Evolutionary conservation across 1,140 invertebrate species (phyloP), one percentile per base, ranked within the genome.

Genomic region (Tribolium castaneum): DNA sequence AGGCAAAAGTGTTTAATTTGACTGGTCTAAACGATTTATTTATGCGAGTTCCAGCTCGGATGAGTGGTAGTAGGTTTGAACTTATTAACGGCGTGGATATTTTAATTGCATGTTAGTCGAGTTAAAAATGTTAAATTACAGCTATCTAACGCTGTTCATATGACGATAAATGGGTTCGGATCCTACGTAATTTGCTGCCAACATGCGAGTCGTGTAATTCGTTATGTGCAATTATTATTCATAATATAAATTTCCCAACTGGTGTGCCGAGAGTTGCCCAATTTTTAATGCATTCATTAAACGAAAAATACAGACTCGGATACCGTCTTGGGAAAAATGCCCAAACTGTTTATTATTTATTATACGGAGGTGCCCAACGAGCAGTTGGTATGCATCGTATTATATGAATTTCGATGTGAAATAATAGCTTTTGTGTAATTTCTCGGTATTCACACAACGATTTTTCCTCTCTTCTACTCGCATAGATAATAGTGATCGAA

Each of bases 41-140:
- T 14, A 30, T 25, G 16, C 59, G 59, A 73, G 52, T 73, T 54
- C 19, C 71, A 52, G 25, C 12, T 50, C 22, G 12, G 16, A 25
- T 73, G 70, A 73, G 50, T 73, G 71, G 71, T 73, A 52, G 71
- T 73, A 73, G 71, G 71, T 56, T 56, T 52, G 71, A 73, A 73
- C 59, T 66, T 66, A 66, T 66, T 66, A 72, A 72, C 19, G 10
- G 14, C 14, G 50, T 19, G 45, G 70, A 52, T 72, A 72, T 72
- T 72, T 72, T 72, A 72, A 72, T 72, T 72, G 70, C 70, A 52
- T 72, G 70, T 72, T 72, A 19, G 22, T 25, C 10, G 9, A 72
- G 39, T 7, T 25, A 72, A 66, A 66, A 66, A 66, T 66, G 30
- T 66, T 66, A 66, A 66, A 66, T 66, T 66, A 66, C 59, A 66